These are phyloP conservation scores for Equus quagga DNA, from an alignment of 2,113 vertebrate genomes.

Conservation along the genomic window DNA sequence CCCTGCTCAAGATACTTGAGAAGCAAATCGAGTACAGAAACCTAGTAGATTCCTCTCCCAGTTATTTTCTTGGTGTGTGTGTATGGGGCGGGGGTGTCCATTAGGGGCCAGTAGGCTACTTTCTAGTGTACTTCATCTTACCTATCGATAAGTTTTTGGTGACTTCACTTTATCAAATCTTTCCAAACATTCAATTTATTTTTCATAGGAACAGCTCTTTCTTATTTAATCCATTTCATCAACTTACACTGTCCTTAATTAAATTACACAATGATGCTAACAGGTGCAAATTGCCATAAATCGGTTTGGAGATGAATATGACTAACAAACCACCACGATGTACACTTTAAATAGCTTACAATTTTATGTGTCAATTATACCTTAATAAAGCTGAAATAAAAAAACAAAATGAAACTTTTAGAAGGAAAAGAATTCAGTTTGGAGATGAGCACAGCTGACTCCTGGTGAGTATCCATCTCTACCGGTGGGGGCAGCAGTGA, in stretches of 20 bases:
- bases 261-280: neutral
- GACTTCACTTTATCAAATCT: neutral
- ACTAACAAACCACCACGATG: neutral
- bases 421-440: neutral
- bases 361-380: neutral
- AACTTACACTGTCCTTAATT: neutral
- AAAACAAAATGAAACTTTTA: neutral
- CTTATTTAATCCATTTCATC: neutral
- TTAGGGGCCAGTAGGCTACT: neutral
- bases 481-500: neutral
- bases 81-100: fast-evolving
- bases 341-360: neutral
- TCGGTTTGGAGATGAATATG: neutral
- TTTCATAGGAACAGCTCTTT: neutral
- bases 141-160: neutral
- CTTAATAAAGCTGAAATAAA: neutral
- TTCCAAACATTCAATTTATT: neutral
- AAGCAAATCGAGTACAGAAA: neutral
- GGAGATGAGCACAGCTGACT: neutral
- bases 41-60: neutral
- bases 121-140: neutral
- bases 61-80: neutral
- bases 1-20: neutral
- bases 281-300: neutral
- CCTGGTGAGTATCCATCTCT: neutral